These are phyloP conservation scores for Cisticola juncidis DNA, from an alignment of 2,113 vertebrate species.

Conservation along the genomic window DNA sequence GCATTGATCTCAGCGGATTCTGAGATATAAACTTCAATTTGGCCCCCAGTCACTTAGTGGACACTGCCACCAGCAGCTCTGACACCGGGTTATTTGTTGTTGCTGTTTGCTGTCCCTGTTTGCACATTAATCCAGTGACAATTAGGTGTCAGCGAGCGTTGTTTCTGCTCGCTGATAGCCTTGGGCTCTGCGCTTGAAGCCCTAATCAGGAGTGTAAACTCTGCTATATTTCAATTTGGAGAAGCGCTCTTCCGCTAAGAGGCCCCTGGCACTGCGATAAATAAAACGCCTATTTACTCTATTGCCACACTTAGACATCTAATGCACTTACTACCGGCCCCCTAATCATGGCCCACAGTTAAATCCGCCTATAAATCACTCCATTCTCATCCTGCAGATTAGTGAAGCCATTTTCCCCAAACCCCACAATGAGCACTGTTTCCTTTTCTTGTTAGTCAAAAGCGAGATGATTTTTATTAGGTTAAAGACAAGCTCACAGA, in stretches of 20 bases:
- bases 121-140: slow-evolving; percentile 97
- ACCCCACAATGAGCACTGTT: slow-evolving; percentile 91
- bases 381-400: slow-evolving; percentile 90
- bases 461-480: slow-evolving; percentile 89
- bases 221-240: slow-evolving; percentile 99
- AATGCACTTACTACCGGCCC: slow-evolving; percentile 91
- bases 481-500: slow-evolving; percentile 90
- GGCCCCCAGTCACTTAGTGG: slow-evolving; percentile 80
- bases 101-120: slow-evolving; percentile 83
- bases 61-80: slow-evolving; percentile 82
- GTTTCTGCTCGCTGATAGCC: slow-evolving; percentile 91
- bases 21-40: slow-evolving; percentile 80
- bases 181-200: slow-evolving; percentile 92
- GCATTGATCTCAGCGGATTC: slow-evolving; percentile 70
- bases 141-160: slow-evolving; percentile 93
- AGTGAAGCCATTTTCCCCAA: slow-evolving; percentile 93
- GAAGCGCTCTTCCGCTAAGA: slow-evolving; percentile 98
- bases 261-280: slow-evolving; percentile 98
- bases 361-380: slow-evolving; percentile 96
- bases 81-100: slow-evolving; percentile 84
- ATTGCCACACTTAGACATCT: slow-evolving; percentile 90
- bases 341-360: slow-evolving; percentile 94
- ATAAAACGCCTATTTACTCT: slow-evolving; percentile 99
- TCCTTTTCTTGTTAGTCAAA: slow-evolving; percentile 94
- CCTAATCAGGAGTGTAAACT: slow-evolving; percentile 99